Percentiles rank a stretch among this genome's conserved stretches.
phyloP scores from a whole-genome alignment of 2,113 vertebrate genomes.

The Plotosus lineatus region DNA sequence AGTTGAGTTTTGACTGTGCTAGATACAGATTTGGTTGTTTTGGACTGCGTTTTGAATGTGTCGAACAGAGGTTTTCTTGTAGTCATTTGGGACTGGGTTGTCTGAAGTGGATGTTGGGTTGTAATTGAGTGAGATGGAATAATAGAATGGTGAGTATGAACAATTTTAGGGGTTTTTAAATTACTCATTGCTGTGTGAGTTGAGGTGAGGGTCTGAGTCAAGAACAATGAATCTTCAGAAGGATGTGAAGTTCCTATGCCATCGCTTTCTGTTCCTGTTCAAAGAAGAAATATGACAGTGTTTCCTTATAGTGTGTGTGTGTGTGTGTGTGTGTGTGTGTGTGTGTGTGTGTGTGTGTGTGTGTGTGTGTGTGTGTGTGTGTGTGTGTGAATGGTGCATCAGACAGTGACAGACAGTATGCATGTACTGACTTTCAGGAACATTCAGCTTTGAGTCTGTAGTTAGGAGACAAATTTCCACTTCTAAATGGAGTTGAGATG shows the following conservation, averaged over 20 bases:
- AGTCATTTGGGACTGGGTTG: not conserved
- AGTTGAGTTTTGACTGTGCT: not conserved
- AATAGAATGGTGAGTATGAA: not conserved
- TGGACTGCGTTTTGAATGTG: not conserved
- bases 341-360: not conserved
- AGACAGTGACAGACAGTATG: not conserved
- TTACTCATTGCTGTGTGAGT: slow-evolving; percentile 15
- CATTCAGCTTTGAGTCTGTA: not conserved
- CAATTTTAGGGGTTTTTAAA: slow-evolving; percentile 7
- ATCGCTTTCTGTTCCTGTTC: slow-evolving; percentile 37
- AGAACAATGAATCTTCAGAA: slow-evolving; percentile 35
- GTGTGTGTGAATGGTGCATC: not conserved
- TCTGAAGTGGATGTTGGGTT: not conserved
- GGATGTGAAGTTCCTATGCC: slow-evolving; percentile 14
- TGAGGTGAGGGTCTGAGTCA: slow-evolving; percentile 20
- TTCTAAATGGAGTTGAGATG: not conserved
- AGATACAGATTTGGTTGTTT: not conserved
- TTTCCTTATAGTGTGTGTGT: slow-evolving; percentile 3
- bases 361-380: not conserved
- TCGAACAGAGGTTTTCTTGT: not conserved
- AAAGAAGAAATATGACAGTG: slow-evolving; percentile 34
- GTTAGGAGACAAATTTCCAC: not conserved
- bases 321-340: not conserved
- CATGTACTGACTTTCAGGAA: not conserved
- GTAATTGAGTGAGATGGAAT: not conserved